phyloP scores from a whole-genome alignment of 2,113 vertebrate genomes.

The Piprites chloris region DNA sequence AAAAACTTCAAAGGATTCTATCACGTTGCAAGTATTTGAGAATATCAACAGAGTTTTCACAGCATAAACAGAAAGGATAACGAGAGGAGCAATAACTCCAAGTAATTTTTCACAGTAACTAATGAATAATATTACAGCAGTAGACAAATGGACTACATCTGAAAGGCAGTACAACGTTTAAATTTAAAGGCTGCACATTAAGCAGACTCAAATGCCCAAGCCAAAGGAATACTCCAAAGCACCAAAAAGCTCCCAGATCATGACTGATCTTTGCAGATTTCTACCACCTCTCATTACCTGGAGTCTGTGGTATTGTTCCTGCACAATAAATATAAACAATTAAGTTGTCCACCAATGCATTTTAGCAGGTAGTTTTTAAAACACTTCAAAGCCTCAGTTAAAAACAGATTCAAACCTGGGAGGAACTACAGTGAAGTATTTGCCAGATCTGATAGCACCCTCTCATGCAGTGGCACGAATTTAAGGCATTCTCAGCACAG shows the following conservation, averaged over 20 bases:
- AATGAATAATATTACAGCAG: neutral
- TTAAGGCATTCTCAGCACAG: neutral
- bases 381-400: neutral
- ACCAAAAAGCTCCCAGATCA: neutral
- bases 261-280: neutral
- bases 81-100: constrained; percentile 1
- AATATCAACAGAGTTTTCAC: constrained; percentile 43
- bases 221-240: neutral
- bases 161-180: neutral
- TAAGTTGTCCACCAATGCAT: neutral
- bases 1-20: constrained; percentile 46
- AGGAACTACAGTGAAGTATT: neutral
- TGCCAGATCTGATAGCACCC: neutral
- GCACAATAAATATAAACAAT: neutral
- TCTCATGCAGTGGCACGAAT: neutral
- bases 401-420: neutral
- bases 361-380: neutral
- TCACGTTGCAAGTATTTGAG: neutral
- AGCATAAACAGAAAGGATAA: constrained; percentile 39
- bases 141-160: neutral
- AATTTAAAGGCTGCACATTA: neutral
- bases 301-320: neutral
- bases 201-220: neutral
- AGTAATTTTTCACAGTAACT: constrained; percentile 11
- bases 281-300: neutral